phyloP scores from a whole-genome alignment of 2,888 invertebrate genomes.

The Heliconius ismenius region DNA sequence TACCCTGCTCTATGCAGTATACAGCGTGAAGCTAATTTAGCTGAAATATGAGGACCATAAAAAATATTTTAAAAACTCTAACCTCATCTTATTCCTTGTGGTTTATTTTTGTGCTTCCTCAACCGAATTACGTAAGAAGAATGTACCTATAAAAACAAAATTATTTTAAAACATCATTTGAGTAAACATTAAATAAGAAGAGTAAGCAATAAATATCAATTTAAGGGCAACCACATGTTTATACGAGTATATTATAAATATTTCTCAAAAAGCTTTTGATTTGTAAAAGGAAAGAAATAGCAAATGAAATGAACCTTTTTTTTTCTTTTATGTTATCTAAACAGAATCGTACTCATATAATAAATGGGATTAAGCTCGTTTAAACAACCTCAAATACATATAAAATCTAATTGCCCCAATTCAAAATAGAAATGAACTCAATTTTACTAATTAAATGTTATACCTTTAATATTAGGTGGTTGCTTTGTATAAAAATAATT shows the following conservation, averaged over 20 bases:
- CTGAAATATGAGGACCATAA: too few species aligned
- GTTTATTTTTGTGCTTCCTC: not conserved
- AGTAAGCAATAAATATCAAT: constrained; percentile 8
- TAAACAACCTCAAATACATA: constrained; percentile 10
- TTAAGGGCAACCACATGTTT: constrained; percentile 1
- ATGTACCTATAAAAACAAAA: not conserved
- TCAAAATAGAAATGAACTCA: not conserved
- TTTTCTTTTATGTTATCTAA: constrained; percentile 32
- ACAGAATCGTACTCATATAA: constrained; percentile 14
- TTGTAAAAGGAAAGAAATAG: constrained; percentile 29
- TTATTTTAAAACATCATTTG: not conserved
- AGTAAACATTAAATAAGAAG: not conserved
- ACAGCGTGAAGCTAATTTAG: too few species aligned
- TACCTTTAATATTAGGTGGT: too few species aligned
- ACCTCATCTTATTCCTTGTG: not conserved
- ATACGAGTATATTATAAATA: not conserved
- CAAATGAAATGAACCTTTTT: constrained; percentile 29
- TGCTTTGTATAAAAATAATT: too few species aligned
- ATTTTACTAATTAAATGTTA: too few species aligned
- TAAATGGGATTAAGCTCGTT: constrained; percentile 24
- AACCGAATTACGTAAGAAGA: not conserved
- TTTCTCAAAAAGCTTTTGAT: constrained; percentile 9
- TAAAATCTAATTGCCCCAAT: not conserved
- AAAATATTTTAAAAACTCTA: not conserved
- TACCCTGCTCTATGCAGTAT: too few species aligned